phyloP scores from a whole-genome alignment of 2,888 invertebrate genomes.

The Embidobia sp. region DNA sequence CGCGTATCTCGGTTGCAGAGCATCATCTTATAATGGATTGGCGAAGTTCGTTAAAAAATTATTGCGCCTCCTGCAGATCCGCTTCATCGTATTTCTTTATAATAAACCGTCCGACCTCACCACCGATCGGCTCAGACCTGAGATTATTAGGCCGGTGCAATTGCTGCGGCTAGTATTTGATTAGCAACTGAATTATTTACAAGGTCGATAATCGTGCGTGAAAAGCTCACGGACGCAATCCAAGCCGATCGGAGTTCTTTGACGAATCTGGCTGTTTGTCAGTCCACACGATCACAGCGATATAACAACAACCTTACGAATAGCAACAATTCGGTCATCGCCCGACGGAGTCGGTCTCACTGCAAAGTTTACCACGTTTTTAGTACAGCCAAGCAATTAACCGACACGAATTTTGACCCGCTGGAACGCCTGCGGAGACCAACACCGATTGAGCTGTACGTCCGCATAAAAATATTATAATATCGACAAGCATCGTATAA shows the following conservation, averaged over 20 bases:
- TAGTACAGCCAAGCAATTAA: neutral
- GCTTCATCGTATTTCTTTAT: conserved; percentile 66
- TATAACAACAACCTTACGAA: conserved; percentile 81
- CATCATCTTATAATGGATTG: conserved; percentile 71
- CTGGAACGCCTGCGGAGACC: conserved; percentile 57
- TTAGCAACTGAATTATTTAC: conserved; percentile 44
- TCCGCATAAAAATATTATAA: conserved; percentile 81
- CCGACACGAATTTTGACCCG: conserved; percentile 6
- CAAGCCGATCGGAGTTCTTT: conserved; percentile 57
- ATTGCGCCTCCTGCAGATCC: conserved; percentile 73
- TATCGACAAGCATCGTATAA: conserved; percentile 80
- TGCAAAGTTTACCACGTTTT: conserved; percentile 8
- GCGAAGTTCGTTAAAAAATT: conserved; percentile 74
- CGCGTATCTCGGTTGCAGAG: conserved; percentile 73
- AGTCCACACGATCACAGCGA: conserved; percentile 77
- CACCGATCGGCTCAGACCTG: conserved; percentile 64
- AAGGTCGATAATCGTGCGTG: conserved; percentile 11
- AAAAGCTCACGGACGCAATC: conserved; percentile 5
- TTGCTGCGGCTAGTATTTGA: neutral
- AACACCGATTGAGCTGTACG: conserved; percentile 76
- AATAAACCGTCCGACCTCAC: conserved; percentile 71
- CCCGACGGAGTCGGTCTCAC: conserved; percentile 75
- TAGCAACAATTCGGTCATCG: conserved; percentile 80
- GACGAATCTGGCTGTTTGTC: conserved; percentile 40
- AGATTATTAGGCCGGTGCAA: neutral